These are phyloP conservation scores for Equus quagga DNA, from an alignment of 2,113 vertebrate genomes.

Conservation along the genomic window DNA sequence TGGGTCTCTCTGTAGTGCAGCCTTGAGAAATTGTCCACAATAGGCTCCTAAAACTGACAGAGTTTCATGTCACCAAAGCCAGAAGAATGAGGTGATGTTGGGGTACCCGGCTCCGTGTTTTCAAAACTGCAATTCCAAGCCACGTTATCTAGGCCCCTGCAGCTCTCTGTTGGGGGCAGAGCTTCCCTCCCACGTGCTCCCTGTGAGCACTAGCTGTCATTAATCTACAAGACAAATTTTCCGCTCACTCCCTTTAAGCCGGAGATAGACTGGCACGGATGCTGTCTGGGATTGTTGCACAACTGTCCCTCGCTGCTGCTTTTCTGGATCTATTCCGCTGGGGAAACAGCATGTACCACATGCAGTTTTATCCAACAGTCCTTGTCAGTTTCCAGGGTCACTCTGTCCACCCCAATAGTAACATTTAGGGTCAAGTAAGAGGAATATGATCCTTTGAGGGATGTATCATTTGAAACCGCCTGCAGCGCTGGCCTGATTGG, in stretches of 20 bases:
- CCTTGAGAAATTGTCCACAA: neutral
- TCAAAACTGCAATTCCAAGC: neutral
- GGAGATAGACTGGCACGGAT: neutral
- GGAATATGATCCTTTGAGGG: neutral
- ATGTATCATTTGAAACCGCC: neutral
- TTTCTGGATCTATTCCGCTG: neutral
- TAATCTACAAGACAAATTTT: accelerated
- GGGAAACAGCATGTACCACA: neutral
- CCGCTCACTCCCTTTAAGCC: neutral
- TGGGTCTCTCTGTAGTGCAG: neutral
- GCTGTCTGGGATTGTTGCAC: neutral
- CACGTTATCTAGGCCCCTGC: accelerated
- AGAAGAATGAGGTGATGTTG: neutral
- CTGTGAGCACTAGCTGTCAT: neutral
- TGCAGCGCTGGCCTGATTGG: too few relatives aligned
- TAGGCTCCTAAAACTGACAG: neutral
- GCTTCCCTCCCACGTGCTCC: neutral
- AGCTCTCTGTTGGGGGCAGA: neutral
- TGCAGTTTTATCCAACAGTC: neutral
- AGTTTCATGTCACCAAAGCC: neutral
- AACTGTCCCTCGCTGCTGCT: accelerated
- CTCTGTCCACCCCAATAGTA: neutral
- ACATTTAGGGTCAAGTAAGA: neutral
- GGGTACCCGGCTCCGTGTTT: neutral
- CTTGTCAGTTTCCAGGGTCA: neutral